Base-by-base conservation (phyloP, 2,888 invertebrate species). In the Protodeltote pygarga region DNA sequence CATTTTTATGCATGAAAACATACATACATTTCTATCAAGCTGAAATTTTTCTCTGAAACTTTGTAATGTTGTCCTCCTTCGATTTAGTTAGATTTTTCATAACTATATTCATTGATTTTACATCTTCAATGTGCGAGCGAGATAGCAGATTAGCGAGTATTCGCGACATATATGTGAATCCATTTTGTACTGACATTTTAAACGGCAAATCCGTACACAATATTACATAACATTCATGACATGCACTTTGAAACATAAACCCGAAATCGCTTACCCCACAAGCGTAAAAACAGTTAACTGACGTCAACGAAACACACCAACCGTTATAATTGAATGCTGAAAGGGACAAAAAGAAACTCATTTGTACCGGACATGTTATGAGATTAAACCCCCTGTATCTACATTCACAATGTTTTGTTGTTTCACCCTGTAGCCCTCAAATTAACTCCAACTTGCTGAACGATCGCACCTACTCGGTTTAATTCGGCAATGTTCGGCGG, bases 311-410 rank as follows among this genome's bases (percentile, higher is more conserved):
- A 48, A 53, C 65, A 67, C 25, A 5, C 23, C 9, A 37, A 65
- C 62, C 63, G 65, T 64, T 70, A 66, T 75, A 79, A 79, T 79
- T 78, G 70, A 81, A 81, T 75, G 62, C 65, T 65, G 70, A 70
- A 73, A 65, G 59, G 55, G 55, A 49, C 62, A 70, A 75, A 77
- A 79, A 79, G 67, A 76, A 77, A 73, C 74, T 79, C 74, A 75
- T 80, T 79, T 76, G 63, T 57, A 54, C 64, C 33, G 65, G 64
- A 69, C 73, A 68, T 69, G 75, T 75, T 73, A 71, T 69, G 73
- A 73, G 77, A 80, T 81, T 75, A 76, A 72, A 71, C 66, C 63
- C 46, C 55, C 33, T 52, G 42, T 53, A 42, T 29, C 23, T 27
- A 41, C 39, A 40, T 39, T 35, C 27, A 19, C 23, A 42, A 42